Evolutionary conservation across 2,113 vertebrate species (phyloP).

Genomic region (Fregetta grallaria): DNA sequence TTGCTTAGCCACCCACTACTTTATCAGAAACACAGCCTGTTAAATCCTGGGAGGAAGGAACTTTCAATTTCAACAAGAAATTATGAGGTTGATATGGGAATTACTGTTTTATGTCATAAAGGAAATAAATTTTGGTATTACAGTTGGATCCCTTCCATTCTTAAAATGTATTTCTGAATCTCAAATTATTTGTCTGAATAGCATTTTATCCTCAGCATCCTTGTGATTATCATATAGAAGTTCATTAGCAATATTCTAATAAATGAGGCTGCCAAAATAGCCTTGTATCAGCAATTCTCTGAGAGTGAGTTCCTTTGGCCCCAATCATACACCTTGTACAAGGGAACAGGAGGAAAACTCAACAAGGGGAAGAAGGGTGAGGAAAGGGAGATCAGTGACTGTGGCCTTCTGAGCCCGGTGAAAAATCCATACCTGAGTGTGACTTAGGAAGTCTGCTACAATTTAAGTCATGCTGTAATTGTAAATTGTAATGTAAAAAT

Average conservation of each 20-base stretch:
- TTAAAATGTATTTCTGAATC: not conserved
- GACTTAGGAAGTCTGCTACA: not conserved
- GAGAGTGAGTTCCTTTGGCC: not conserved
- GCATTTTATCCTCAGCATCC: not conserved
- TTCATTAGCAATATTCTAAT: not conserved
- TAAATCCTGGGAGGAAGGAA: not conserved
- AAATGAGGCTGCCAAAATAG: not conserved
- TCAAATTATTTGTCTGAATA: not conserved
- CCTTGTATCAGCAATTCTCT: not conserved
- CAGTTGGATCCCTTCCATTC: accelerated
- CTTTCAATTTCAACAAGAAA: not conserved
- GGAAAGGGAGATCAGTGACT: not conserved
- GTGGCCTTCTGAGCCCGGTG: not conserved
- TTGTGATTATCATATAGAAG: not conserved
- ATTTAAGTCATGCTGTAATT: not conserved
- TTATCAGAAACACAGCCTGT: not conserved
- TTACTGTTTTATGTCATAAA: not conserved
- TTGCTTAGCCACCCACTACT: not conserved
- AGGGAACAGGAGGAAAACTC: not conserved
- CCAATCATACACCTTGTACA: accelerated
- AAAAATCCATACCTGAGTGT: not conserved
- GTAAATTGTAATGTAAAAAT: not conserved
- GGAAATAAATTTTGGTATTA: not conserved
- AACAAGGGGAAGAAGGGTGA: not conserved
- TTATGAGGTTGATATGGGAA: not conserved